phyloP scores from a whole-genome alignment of 35 echinoderm and acorn worm genomes.

The Patiria miniata region DNA sequence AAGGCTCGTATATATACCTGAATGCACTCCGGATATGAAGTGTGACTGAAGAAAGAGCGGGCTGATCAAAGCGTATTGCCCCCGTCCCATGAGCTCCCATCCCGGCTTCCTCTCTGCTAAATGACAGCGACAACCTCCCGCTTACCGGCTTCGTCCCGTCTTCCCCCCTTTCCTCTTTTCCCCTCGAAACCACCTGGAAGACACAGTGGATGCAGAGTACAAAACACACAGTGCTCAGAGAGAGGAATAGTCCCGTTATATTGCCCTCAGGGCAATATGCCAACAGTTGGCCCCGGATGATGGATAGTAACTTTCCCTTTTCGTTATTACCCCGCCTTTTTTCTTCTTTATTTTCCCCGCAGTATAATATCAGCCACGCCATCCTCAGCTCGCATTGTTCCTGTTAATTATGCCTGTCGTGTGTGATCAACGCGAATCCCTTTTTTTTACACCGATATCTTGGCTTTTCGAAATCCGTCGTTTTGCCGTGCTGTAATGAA shows the following conservation, averaged over 20 bases:
- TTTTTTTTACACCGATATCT: not conserved
- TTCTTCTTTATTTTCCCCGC: not conserved
- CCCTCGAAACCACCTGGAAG: constrained; percentile 5
- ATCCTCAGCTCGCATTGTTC: constrained; percentile 10
- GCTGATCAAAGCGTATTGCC: constrained; percentile 26
- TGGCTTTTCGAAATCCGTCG: not conserved
- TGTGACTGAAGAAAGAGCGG: constrained; percentile 32
- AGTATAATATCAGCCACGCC: not conserved
- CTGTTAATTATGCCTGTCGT: constrained; percentile 17
- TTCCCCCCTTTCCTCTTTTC: not conserved
- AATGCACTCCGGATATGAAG: constrained; percentile 13
- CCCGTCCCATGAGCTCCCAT: constrained; percentile 13
- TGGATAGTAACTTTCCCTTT: constrained; percentile 23
- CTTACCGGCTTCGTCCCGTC: not conserved
- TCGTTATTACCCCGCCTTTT: constrained; percentile 18
- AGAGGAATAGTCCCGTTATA: not conserved
- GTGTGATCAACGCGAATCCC: not conserved
- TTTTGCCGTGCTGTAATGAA: constrained; percentile 7
- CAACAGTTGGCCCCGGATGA: constrained; percentile 26
- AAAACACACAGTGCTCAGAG: too few species aligned
- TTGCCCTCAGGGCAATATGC: constrained; percentile 16
- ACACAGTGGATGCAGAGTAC: not conserved
- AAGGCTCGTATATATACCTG: not conserved
- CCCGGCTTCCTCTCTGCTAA: constrained; percentile 10
- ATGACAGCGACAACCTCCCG: constrained; percentile 18